Conservation (phyloP, 1,140 invertebrate species). For the Lepidostoma basale region DNA sequence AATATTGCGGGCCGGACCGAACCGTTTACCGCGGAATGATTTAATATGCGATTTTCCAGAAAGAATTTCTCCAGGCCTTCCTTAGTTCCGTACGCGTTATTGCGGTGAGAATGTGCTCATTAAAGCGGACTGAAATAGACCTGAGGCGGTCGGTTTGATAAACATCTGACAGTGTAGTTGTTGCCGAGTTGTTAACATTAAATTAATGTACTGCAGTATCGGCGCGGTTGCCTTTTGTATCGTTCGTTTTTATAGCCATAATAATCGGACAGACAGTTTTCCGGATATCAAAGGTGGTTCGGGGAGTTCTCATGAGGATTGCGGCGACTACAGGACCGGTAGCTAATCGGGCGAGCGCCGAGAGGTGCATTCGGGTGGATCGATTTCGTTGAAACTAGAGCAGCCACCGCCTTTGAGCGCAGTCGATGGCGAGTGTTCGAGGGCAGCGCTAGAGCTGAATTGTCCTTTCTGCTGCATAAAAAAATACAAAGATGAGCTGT, state of each 20-base stretch:
- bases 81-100: constrained; percentile 4
- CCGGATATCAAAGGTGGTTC: constrained; percentile 51
- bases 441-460: background rate
- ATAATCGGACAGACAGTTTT: constrained; percentile 7
- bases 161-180: constrained; percentile 37
- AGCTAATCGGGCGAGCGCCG: too few relatives aligned
- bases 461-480: too few relatives aligned
- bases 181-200: constrained; percentile 25
- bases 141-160: constrained; percentile 28
- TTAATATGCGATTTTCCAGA: background rate
- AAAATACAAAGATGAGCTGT: constrained; percentile 51
- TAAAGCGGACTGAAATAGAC: constrained; percentile 34
- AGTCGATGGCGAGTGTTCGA: background rate
- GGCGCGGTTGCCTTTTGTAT: constrained; percentile 47
- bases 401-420: background rate
- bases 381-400: constrained; percentile 29
- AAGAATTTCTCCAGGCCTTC: background rate
- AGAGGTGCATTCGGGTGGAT: constrained; percentile 1
- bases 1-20: background rate
- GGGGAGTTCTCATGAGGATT: constrained; percentile 55
- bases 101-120: constrained; percentile 32
- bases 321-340: too few relatives aligned
- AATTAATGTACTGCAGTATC: constrained; percentile 30
- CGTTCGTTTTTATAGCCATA: constrained; percentile 24
- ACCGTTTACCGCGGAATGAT: background rate